Conservation (phyloP, 2,888 invertebrate genomes). For the Lasioglossum marginatum region DNA sequence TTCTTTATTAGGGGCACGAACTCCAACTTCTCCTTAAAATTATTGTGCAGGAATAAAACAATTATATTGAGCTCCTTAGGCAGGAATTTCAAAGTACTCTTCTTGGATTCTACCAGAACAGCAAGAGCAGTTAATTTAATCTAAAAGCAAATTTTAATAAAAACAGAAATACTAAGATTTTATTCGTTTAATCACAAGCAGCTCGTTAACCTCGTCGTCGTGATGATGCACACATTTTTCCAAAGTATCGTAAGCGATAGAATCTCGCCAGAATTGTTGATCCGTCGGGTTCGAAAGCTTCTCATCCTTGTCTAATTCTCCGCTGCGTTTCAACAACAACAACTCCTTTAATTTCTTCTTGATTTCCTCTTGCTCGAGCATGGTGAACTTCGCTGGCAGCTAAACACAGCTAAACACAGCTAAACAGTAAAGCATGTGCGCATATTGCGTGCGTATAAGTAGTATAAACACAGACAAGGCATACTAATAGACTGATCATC, state of each 20-base stretch:
- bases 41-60: constrained; percentile 88
- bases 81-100: constrained; percentile 89
- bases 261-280: constrained; percentile 85
- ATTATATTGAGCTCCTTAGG: constrained; percentile 88
- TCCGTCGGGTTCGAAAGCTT: constrained; percentile 40
- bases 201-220: constrained; percentile 86
- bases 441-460: not conserved
- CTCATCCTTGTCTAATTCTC: constrained; percentile 72
- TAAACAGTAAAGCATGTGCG: not conserved
- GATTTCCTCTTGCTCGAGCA: constrained; percentile 57
- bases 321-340: constrained; percentile 69
- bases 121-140: constrained; percentile 89
- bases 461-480: too few relatives aligned
- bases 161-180: constrained; percentile 36
- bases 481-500: too few relatives aligned
- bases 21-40: constrained; percentile 90
- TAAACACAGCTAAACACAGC: not conserved
- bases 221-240: constrained; percentile 86
- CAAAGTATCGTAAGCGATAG: constrained; percentile 86
- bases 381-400: not conserved
- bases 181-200: not conserved
- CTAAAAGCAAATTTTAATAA: constrained; percentile 83
- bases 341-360: constrained; percentile 58
- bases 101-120: constrained; percentile 90
- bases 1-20: constrained; percentile 90